These are phyloP conservation scores for Nyctibius grandis DNA, from an alignment of 2,797 vertebrate species.

Conservation along the genomic window DNA sequence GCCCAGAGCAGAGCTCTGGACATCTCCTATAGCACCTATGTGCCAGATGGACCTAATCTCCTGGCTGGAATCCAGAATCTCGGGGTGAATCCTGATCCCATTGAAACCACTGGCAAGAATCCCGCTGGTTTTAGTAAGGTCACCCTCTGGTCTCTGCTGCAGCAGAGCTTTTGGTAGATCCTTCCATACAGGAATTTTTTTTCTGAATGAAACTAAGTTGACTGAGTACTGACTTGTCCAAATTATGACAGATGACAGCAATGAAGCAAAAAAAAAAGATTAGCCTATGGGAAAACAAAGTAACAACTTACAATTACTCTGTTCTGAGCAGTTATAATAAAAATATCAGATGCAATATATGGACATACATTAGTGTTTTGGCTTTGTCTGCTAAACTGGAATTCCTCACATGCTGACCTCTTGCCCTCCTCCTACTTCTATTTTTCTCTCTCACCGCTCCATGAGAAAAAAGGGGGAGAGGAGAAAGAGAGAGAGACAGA, in stretches of 20 bases:
- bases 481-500: not conserved
- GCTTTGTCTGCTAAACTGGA: conserved; percentile 31
- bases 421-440: conserved; percentile 29
- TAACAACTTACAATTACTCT: not conserved
- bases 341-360: not conserved
- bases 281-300: not conserved
- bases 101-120: not conserved
- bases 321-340: not conserved
- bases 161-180: not conserved
- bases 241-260: not conserved
- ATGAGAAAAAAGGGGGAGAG: not conserved
- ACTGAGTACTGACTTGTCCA: not conserved
- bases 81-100: not conserved
- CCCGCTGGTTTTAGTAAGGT: not conserved
- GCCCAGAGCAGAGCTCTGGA: not conserved
- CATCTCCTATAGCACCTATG: not conserved
- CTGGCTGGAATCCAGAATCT: not conserved
- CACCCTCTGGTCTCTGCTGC: not conserved
- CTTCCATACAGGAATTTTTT: not conserved
- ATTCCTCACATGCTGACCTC: conserved; percentile 51
- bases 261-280: not conserved
- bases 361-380: not conserved
- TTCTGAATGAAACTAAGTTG: not conserved
- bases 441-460: conserved; percentile 32
- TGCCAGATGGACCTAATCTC: not conserved